Evolutionary conservation across 35 echinoderm and acorn worm species (phyloP), one percentile per base, ranked within the genome.

Genomic region (Stichopus chloronotus): DNA sequence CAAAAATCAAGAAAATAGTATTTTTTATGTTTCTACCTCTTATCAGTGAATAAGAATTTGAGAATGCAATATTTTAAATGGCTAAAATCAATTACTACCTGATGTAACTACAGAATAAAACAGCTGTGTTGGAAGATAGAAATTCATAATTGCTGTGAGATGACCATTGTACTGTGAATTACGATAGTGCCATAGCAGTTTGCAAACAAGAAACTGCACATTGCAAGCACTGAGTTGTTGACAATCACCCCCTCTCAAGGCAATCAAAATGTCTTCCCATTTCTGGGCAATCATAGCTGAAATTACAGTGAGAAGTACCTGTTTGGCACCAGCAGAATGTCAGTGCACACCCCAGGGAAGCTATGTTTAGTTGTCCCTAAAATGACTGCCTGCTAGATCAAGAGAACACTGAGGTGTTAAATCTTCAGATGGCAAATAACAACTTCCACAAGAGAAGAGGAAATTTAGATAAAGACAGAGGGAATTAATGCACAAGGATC

Each of bases 241-340:
- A 43, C 30, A 43, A 43, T 43, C 30, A 43, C n/a, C n/a, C 65
- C 4, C 65, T 13, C 65, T 57, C 58, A 88, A 60, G 86, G 86
- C 22, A 63, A 88, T 57, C 58, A 21, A 88, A 69, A 88, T 69
- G 86, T 88, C 57, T 88, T 88, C 23, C 80, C 19, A 58, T 58
- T 20, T 30, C 86, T 58, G 57, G 61, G 57, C 86, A 63, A 88
- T 60, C 86, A 88, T 20, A 58, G 22, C 19, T 60, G 61, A 69
- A 69, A 69, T 88, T 24, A 30, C 12, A 63, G 10, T 30, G 24
- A 69, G 24, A 19, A 60, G n/a, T n/a, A 60, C 86, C 43, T 52
- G 58, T n/a, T 88, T 58, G 12, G 78, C 78, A 88, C 86, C 9
- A 61, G 86, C 52, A 69, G 8, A 88, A 88, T 56, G 86, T 69